Conservation (phyloP, 2,797 vertebrate genomes). For the Naso thynnoides region DNA sequence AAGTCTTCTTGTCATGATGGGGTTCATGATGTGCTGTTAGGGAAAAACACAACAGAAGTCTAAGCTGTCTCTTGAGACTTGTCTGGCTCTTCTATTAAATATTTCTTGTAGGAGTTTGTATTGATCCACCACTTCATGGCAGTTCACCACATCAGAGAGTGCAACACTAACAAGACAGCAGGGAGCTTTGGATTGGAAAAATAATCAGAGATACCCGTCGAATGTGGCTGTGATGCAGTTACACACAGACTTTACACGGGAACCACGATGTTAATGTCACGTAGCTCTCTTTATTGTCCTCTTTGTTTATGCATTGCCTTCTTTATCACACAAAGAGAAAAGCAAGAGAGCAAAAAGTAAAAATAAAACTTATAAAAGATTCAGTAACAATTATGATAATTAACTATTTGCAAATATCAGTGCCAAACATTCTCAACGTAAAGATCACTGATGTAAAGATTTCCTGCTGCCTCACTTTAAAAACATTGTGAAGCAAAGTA, state of each 20-base stretch:
- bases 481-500: background rate
- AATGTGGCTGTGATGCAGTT: background rate
- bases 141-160: constrained; percentile 43
- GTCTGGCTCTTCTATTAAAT: constrained; percentile 28
- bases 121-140: constrained; percentile 40
- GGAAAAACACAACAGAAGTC: constrained; percentile 11
- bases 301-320: background rate
- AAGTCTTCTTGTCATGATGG: background rate
- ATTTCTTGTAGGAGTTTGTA: constrained; percentile 37
- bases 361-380: background rate
- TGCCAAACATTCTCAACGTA: too few relatives aligned
- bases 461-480: background rate
- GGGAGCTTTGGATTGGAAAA: constrained; percentile 22
- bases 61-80: background rate
- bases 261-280: constrained; percentile 21
- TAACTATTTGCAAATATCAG: background rate
- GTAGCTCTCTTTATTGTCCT: background rate
- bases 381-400: background rate
- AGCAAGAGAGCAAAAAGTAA: background rate
- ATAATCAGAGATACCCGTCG: constrained; percentile 24
- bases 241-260: constrained; percentile 3
- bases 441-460: background rate
- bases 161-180: constrained; percentile 47
- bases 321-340: background rate
- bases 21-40: constrained; percentile 24